A percentile compares a stretch with the other conserved stretches of the same genome.
Conservation (phyloP, 1,140 invertebrate genomes). For the Bilobella aurantiaca region DNA sequence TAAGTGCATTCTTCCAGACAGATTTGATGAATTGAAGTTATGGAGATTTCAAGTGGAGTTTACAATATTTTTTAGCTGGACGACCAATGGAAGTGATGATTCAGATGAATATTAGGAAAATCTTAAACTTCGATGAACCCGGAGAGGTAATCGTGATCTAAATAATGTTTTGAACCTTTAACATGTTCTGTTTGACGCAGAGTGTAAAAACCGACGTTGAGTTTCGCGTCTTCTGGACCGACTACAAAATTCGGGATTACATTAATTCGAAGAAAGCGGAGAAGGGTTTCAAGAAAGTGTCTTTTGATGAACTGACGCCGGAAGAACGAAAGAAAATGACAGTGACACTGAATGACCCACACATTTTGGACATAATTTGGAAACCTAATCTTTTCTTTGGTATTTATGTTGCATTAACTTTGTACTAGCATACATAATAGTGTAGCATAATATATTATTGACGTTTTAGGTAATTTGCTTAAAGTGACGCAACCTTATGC, state of each 20-base stretch:
- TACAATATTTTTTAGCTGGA: not conserved
- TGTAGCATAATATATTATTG: too few relatives aligned
- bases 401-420: not conserved
- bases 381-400: conserved; percentile 12
- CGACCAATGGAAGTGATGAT: conserved; percentile 1
- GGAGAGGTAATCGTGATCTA: not conserved
- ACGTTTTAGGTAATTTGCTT: conserved; percentile 3
- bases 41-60: not conserved
- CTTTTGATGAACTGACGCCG: not conserved
- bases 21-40: too few relatives aligned
- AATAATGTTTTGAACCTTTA: not conserved
- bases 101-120: conserved; percentile 2
- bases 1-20: too few relatives aligned
- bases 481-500: conserved; percentile 7
- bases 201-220: not conserved
- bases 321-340: not conserved
- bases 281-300: not conserved
- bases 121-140: conserved; percentile 8
- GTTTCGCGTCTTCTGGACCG: conserved; percentile 6
- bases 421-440: not conserved
- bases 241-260: conserved; percentile 2
- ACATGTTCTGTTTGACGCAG: not conserved
- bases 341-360: conserved; percentile 7
- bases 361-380: conserved; percentile 8
- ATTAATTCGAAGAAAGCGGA: not conserved